These are phyloP conservation scores for Tamias sibiricus DNA, from an alignment of 2,113 vertebrate species.

Conservation along the genomic window DNA sequence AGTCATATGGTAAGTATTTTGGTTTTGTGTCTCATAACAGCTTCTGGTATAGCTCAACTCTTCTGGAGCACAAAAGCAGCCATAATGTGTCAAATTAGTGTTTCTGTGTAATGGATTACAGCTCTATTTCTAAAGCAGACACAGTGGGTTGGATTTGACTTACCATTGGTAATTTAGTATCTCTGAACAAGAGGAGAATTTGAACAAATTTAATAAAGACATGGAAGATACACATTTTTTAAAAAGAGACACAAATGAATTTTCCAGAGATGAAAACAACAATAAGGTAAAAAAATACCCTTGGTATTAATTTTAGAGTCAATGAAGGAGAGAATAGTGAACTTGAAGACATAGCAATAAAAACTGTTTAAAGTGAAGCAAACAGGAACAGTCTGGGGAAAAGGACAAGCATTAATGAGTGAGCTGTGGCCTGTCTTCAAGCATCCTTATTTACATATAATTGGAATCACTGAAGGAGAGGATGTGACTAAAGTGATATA, in stretches of 20 bases:
- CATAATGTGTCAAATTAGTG: background rate
- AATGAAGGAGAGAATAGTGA: background rate
- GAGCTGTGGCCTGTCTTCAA: background rate
- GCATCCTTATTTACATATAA: background rate
- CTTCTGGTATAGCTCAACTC: background rate
- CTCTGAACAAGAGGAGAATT: background rate
- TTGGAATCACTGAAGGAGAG: background rate
- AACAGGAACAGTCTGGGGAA: background rate
- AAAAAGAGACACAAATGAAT: background rate
- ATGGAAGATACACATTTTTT: background rate
- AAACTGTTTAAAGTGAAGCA: constrained; percentile 10
- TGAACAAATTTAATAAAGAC: background rate
- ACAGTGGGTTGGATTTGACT: background rate
- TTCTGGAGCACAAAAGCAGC: background rate
- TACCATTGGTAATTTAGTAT: background rate
- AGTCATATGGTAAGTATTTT: background rate
- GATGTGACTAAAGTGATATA: background rate
- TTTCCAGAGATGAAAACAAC: background rate
- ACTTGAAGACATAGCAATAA: background rate
- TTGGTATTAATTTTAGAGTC: background rate
- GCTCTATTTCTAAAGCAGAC: background rate
- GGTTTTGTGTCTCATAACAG: background rate
- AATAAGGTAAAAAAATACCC: background rate
- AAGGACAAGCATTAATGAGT: background rate
- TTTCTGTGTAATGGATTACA: background rate